Evolutionary conservation across 2,888 invertebrate species (phyloP).

Genomic region (Malthinus seriepunctatus): DNA sequence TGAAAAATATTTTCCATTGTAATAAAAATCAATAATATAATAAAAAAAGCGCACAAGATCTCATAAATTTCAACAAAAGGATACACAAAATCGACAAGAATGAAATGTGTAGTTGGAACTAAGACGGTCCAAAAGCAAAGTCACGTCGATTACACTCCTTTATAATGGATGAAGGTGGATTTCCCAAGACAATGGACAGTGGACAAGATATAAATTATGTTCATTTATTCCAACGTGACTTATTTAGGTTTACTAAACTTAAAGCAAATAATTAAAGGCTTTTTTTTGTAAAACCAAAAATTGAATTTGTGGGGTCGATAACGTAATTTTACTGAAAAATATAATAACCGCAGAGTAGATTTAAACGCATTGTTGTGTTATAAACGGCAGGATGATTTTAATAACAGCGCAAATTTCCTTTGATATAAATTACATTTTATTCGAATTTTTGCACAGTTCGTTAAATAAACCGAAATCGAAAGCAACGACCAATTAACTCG

Average conservation of each 20-base stretch:
- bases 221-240: slow-evolving; percentile 27
- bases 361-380: slow-evolving; percentile 19
- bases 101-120: slow-evolving; percentile 29
- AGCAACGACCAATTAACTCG: slow-evolving; percentile 12
- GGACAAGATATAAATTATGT: slow-evolving; percentile 40
- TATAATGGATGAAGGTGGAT: slow-evolving; percentile 42
- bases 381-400: slow-evolving; percentile 19
- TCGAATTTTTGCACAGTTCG: slow-evolving; percentile 17
- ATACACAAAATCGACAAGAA: slow-evolving; percentile 8
- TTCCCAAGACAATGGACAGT: slow-evolving; percentile 42
- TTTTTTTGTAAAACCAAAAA: neutral
- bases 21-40: too few species aligned
- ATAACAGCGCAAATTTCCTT: slow-evolving; percentile 19
- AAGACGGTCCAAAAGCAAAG: slow-evolving; percentile 31
- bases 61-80: too few species aligned
- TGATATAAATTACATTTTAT: slow-evolving; percentile 20
- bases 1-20: too few species aligned
- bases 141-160: slow-evolving; percentile 41
- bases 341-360: slow-evolving; percentile 8
- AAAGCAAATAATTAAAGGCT: slow-evolving; percentile 3
- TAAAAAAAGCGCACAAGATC: too few species aligned
- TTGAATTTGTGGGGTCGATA: neutral
- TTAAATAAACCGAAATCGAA: slow-evolving; percentile 14
- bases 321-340: slow-evolving; percentile 10
- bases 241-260: slow-evolving; percentile 31